Conservation (phyloP, 2,797 vertebrate genomes). For the Anguilla obscura region DNA sequence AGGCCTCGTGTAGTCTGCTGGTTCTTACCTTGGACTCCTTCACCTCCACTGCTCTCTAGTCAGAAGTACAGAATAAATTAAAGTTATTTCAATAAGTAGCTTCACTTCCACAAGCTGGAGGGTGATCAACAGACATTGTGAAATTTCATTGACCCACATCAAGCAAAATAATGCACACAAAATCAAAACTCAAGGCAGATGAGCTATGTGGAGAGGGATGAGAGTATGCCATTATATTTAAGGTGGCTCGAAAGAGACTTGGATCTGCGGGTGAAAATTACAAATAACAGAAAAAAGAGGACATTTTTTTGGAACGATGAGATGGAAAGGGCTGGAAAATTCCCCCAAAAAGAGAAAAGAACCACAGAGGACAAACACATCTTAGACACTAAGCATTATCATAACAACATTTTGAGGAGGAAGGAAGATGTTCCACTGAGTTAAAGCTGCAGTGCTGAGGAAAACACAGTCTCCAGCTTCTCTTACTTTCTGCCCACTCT, state of each 20-base stretch:
- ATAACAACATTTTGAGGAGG: conserved; percentile 31
- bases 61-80: conserved; percentile 84
- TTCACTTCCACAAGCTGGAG: conserved; percentile 83
- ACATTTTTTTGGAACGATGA: not conserved
- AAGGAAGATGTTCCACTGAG: conserved; percentile 60
- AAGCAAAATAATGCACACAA: conserved; percentile 64
- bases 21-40: conserved; percentile 77
- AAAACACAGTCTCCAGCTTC: conserved; percentile 69
- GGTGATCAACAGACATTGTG: conserved; percentile 80
- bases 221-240: conserved; percentile 26
- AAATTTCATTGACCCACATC: conserved; percentile 75
- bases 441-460: conserved; percentile 68
- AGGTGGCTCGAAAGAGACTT: not conserved
- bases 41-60: conserved; percentile 81
- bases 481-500: conserved; percentile 75
- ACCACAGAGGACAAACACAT: conserved; percentile 32
- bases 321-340: conserved; percentile 22
- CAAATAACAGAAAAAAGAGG: conserved; percentile 51
- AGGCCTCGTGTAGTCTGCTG: conserved; percentile 39
- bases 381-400: conserved; percentile 22
- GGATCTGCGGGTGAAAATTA: conserved; percentile 58
- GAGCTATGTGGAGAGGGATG: conserved; percentile 63
- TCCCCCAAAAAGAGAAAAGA: conserved; percentile 42
- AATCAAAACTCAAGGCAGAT: conserved; percentile 72
- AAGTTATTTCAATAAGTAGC: conserved; percentile 84